Evolutionary conservation across 2,888 invertebrate species (phyloP).

Genomic region (Agriopis marginaria): DNA sequence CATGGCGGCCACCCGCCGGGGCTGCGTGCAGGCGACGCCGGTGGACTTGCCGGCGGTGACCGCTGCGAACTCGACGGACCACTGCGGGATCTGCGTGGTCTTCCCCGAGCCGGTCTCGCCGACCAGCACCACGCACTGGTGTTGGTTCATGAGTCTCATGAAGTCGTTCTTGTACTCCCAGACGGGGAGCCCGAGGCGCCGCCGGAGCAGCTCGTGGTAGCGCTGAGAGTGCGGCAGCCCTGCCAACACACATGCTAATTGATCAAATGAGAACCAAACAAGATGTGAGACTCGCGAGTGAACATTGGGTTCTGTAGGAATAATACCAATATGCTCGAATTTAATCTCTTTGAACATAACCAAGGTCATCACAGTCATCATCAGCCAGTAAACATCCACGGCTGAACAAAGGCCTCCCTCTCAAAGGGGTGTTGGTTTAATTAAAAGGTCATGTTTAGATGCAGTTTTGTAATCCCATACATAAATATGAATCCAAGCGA

Average conservation of each 20-base stretch:
- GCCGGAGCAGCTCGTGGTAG: constrained; percentile 95
- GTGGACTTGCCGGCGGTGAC: constrained; percentile 71
- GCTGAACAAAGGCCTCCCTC: too few species aligned
- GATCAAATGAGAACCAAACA: too few species aligned
- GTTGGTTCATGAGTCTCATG: constrained; percentile 95
- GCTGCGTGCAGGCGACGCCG: constrained; percentile 97
- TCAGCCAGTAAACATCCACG: too few species aligned
- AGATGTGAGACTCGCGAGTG: too few species aligned
- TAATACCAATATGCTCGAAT: too few species aligned
- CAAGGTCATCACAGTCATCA: too few species aligned
- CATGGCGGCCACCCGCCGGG: constrained; percentile 99
- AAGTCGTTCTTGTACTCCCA: constrained; percentile 99
- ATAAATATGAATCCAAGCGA: too few species aligned
- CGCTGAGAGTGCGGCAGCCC: constrained; percentile 94
- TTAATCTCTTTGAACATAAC: too few species aligned
- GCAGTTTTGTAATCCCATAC: too few species aligned
- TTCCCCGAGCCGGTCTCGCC: constrained; percentile 99
- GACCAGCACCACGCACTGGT: constrained; percentile 98
- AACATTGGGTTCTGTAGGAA: too few species aligned
- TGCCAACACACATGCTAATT: constrained; percentile 41
- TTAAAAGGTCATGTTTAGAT: too few species aligned
- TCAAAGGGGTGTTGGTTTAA: too few species aligned
- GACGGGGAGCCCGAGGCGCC: constrained; percentile 96
- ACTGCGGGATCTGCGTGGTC: constrained; percentile 98
- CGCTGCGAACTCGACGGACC: constrained; percentile 80